Evolutionary conservation across 2,888 invertebrate species (phyloP), one percentile per base, ranked within the genome.

Genomic region (Pollenia angustigena): DNA sequence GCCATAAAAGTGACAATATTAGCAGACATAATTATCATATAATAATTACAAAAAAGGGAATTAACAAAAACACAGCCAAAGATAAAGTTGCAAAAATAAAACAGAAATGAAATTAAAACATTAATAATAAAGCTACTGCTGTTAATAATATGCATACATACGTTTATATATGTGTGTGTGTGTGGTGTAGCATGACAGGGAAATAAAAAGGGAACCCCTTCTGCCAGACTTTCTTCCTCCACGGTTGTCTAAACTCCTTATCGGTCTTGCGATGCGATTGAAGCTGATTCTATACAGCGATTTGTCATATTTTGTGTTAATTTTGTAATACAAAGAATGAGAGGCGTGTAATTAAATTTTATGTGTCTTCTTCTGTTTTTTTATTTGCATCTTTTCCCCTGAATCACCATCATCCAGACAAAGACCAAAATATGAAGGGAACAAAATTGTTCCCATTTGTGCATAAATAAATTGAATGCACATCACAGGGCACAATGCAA

Each of bases 291-390:
- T 60, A 74, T 71, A 58, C 74, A 85, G 42, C 84, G 60, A 75
- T 84, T 74, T 84, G 84, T 84, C 79, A 84, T 80, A 84, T 84
- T 80, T 54, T 74, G 74, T 84, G 72, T 84, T 79, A 84, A 84
- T 84, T 79, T 74, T 69, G 72, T 68, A 74, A 85, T 74, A 80
- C 60, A 75, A 81, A 62, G 80, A 64, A 78, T 78, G 87, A 84
- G 81, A 84, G 84, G 87, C 87, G 87, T 87, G 87, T 87, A 87
- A 87, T 87, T 87, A 87, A 87, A 87, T 87, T 87, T 84, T 81
- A 84, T 84, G 84, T 74, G 54, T 74, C 60, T 60, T 84, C 74
- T 74, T 48, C 10, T 16, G 50, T 60, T 12, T n/a, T 16, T 32
- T 46, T 23, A 2, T 23, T 44, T 52, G 52, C 52, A n/a, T 16